Evolutionary conservation across 1,140 invertebrate genomes (phyloP).

Genomic region (Paraescarpia echinospica): DNA sequence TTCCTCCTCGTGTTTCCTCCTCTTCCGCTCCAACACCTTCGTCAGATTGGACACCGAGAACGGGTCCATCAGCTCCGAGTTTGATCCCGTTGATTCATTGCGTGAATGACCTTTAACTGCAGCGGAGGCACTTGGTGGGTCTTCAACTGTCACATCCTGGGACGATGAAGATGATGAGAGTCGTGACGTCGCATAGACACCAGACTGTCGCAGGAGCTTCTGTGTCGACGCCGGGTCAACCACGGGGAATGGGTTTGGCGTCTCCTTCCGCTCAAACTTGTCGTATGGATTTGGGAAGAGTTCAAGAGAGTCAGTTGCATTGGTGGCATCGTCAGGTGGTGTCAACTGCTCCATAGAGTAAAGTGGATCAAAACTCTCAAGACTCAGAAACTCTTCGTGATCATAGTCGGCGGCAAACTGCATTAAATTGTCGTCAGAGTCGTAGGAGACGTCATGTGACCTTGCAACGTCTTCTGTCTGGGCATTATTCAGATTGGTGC

Average conservation of each 20-base stretch:
- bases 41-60: slow-evolving; percentile 27
- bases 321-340: background rate
- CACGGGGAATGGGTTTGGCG: slow-evolving; percentile 15
- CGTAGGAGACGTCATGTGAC: background rate
- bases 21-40: slow-evolving; percentile 18
- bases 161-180: too few species aligned
- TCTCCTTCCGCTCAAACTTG: slow-evolving; percentile 16
- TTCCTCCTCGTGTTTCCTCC: slow-evolving; percentile 14
- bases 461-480: background rate
- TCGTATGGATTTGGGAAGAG: slow-evolving; percentile 7
- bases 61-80: slow-evolving; percentile 25
- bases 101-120: background rate
- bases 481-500: background rate
- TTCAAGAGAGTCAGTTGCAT: background rate
- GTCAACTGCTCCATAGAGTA: slow-evolving; percentile 7
- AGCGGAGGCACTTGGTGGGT: too few species aligned
- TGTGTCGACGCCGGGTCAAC: background rate
- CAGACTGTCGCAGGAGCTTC: slow-evolving; percentile 11
- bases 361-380: slow-evolving; percentile 31
- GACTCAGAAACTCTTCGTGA: slow-evolving; percentile 22
- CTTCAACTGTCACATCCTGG: background rate
- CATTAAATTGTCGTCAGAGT: slow-evolving; percentile 21
- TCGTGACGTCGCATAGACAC: background rate
- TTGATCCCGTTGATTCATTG: background rate
- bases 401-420: slow-evolving; percentile 14